phyloP scores from a whole-genome alignment of 2,797 vertebrate genomes.

The Sarcoramphus papa region DNA sequence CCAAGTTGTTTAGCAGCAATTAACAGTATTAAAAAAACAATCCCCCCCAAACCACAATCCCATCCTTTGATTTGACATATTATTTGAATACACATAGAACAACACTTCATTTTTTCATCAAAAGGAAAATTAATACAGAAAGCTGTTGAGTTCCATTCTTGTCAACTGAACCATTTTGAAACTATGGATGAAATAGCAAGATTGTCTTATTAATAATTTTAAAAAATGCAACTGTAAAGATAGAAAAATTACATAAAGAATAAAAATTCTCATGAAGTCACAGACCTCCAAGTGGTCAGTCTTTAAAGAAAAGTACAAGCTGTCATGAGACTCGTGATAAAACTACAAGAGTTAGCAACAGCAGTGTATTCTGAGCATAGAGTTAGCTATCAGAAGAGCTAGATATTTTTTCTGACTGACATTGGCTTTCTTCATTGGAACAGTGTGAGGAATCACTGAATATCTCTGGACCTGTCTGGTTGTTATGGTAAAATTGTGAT shows the following conservation, averaged over 20 bases:
- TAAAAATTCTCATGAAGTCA: neutral
- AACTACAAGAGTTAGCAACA: neutral
- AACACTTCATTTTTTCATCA: neutral
- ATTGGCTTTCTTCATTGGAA: neutral
- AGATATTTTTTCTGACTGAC: neutral
- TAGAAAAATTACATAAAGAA: neutral
- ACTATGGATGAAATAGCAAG: neutral
- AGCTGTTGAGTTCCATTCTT: neutral
- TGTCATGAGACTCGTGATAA: neutral
- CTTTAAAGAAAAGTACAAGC: neutral
- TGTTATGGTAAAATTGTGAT: neutral
- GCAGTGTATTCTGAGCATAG: neutral
- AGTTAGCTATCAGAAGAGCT: neutral
- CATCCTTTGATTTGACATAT: neutral
- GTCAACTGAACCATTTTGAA: neutral
- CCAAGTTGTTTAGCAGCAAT: neutral
- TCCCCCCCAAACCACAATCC: fast-evolving
- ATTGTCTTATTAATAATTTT: neutral
- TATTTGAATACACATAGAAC: neutral
- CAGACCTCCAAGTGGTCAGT: neutral
- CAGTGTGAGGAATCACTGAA: neutral
- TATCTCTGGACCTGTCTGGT: neutral
- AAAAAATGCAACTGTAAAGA: neutral
- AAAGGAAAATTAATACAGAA: neutral
- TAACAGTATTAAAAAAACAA: neutral